phyloP scores from a whole-genome alignment of 1,140 invertebrate genomes.

The Vanessa atalanta region DNA sequence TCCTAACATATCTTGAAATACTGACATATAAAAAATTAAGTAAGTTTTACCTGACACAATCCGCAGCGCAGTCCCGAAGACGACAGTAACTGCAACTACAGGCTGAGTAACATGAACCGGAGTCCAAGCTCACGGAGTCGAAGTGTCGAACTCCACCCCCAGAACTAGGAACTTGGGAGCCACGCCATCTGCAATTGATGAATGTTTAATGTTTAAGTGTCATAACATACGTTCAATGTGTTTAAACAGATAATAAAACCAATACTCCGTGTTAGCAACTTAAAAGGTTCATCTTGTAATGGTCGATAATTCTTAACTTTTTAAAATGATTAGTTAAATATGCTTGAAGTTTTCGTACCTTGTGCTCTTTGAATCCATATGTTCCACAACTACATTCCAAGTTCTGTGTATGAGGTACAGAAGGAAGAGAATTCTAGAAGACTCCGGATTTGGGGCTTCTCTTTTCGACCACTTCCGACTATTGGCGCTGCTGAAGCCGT shows the following conservation, averaged over 20 bases:
- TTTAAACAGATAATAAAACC: too few species aligned
- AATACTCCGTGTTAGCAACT: too few species aligned
- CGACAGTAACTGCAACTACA: conserved; percentile 82
- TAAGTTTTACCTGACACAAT: conserved; percentile 65
- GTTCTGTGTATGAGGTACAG: conserved; percentile 86
- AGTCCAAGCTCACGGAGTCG: conserved; percentile 71
- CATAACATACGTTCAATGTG: too few species aligned
- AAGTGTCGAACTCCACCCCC: conserved; percentile 63
- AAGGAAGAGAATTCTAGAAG: conserved; percentile 83
- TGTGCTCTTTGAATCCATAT: conserved; percentile 81
- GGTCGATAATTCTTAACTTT: too few species aligned
- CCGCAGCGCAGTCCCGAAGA: conserved; percentile 65
- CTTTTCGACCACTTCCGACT: conserved; percentile 57
- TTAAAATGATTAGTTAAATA: too few species aligned
- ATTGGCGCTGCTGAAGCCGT: conserved; percentile 58
- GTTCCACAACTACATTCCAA: conserved; percentile 85
- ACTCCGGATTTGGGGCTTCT: conserved; percentile 72
- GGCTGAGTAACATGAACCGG: conserved; percentile 81
- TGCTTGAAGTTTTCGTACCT: conserved; percentile 58
- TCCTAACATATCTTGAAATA: background rate
- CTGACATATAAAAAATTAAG: background rate
- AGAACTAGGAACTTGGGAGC: conserved; percentile 65
- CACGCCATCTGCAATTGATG: conserved; percentile 64
- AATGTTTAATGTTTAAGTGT: background rate
- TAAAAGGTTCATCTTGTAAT: too few species aligned